Conservation (phyloP, 2,113 vertebrate genomes). For the Neolamprologus devosi region DNA sequence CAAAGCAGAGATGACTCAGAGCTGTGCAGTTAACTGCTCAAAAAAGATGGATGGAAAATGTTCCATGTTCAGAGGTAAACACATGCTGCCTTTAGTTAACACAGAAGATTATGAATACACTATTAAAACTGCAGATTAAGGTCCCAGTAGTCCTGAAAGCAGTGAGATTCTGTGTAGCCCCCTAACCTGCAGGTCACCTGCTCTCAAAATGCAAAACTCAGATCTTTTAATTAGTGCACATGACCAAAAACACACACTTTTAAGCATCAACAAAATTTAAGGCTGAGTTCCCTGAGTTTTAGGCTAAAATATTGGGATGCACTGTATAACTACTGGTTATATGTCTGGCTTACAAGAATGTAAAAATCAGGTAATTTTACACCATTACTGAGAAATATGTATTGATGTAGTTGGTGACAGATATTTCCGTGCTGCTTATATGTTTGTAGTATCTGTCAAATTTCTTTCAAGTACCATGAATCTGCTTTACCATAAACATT, state of each 20-base stretch:
- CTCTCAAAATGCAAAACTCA: not conserved
- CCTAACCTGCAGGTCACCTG: not conserved
- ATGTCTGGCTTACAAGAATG: accelerated
- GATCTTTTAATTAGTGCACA: not conserved
- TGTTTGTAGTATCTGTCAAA: not conserved
- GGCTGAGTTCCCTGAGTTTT: not conserved
- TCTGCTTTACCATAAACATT: not conserved
- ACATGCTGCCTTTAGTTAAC: not conserved
- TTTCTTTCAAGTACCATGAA: not conserved
- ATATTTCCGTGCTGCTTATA: not conserved
- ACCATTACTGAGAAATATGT: not conserved
- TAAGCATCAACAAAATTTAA: not conserved
- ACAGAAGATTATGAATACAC: not conserved
- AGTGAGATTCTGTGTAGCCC: not conserved
- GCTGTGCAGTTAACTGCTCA: not conserved
- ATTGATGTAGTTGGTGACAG: not conserved
- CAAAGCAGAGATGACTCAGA: not conserved
- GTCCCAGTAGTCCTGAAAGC: not conserved
- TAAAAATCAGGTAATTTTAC: not conserved
- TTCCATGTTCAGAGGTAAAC: not conserved
- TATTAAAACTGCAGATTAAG: not conserved
- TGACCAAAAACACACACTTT: not conserved
- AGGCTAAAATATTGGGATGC: not conserved
- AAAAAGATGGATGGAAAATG: not conserved
- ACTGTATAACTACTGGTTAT: not conserved